A percentile compares a stretch with the other conserved stretches of the same genome.
phyloP scores from a whole-genome alignment of 2,888 invertebrate genomes.

The Osedax fenrisi region DNA sequence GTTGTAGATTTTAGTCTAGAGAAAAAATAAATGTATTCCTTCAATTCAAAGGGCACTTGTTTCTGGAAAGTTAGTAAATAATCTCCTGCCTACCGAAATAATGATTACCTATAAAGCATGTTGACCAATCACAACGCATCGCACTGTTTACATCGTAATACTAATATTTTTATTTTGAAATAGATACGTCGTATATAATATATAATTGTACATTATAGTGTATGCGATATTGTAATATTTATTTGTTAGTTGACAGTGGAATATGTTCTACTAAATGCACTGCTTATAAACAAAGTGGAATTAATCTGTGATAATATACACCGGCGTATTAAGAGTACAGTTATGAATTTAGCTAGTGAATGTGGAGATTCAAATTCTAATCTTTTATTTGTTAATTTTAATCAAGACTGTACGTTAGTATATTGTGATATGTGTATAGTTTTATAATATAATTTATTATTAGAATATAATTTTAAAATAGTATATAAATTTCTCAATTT shows the following conservation, averaged over 20 bases:
- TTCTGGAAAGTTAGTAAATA: no score
- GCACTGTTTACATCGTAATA: background rate
- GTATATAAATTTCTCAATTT: background rate
- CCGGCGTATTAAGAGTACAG: conserved; percentile 56
- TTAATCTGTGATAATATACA: conserved; percentile 20
- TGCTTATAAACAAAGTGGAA: conserved; percentile 24
- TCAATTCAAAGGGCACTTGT: no score
- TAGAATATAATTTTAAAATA: background rate
- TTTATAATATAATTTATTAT: background rate
- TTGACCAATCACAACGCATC: background rate
- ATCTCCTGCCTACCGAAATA: no score
- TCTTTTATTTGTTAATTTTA: conserved; percentile 86
- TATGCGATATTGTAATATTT: no score
- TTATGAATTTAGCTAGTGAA: conserved; percentile 72
- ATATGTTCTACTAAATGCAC: no score
- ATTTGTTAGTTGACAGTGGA: no score
- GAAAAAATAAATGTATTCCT: no score
- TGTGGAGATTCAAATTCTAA: conserved; percentile 61
- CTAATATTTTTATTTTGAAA: background rate
- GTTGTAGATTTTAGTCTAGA: no score
- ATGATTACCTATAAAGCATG: background rate
- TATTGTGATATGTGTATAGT: background rate
- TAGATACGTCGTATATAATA: background rate
- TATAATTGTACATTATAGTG: no score
- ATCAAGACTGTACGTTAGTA: conserved; percentile 93